Evolutionary conservation across 2,888 invertebrate species (phyloP).

Genomic region (Patella ulyssiponensis): DNA sequence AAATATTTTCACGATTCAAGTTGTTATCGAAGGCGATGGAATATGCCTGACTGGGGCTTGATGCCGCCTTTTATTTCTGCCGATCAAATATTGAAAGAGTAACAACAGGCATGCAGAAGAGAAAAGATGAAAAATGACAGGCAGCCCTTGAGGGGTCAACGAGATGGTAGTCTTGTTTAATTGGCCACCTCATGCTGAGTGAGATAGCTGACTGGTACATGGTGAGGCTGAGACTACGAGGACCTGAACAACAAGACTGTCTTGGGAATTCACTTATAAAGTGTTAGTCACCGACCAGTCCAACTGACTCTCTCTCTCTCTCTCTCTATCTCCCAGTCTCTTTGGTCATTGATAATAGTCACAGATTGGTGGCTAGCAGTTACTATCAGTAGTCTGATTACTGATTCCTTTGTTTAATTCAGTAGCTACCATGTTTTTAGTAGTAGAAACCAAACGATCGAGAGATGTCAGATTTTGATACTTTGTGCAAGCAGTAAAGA

Average conservation of each 20-base stretch:
- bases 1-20: not conserved
- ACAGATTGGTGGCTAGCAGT: too few relatives aligned
- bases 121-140: conserved; percentile 7
- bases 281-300: conserved; percentile 6
- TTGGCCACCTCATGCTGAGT: not conserved
- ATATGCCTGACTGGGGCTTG: not conserved
- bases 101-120: not conserved
- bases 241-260: not conserved
- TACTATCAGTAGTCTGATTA: too few relatives aligned
- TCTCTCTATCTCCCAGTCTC: too few relatives aligned
- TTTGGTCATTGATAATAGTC: too few relatives aligned
- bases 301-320: too few relatives aligned
- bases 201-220: not conserved
- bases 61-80: not conserved
- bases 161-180: conserved; percentile 4
- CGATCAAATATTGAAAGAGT: conserved; percentile 5
- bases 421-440: too few relatives aligned
- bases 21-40: not conserved
- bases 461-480: too few relatives aligned
- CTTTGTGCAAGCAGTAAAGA: too few relatives aligned
- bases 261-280: not conserved
- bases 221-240: not conserved
- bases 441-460: too few relatives aligned
- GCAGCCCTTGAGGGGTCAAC: not conserved
- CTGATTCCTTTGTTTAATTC: too few relatives aligned